Conservation (phyloP, 2,888 invertebrate species). For the Gryllus longicercus region DNA sequence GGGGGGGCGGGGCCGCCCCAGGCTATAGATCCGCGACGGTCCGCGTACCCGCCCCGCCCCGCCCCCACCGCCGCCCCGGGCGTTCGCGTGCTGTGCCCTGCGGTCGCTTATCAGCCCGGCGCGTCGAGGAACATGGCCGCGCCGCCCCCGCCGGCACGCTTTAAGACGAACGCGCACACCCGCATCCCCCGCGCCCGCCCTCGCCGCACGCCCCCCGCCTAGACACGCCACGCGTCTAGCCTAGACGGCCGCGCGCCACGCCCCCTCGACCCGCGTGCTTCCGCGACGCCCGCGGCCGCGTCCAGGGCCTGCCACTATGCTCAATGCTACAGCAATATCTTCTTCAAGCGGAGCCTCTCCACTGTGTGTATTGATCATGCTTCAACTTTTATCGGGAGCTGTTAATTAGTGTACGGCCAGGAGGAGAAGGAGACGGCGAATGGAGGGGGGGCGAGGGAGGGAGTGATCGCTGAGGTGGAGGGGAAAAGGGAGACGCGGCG, state of each 20-base stretch:
- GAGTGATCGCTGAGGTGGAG: background rate
- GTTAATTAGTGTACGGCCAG: conserved; percentile 21
- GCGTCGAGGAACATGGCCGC: background rate
- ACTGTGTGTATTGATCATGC: conserved; percentile 21
- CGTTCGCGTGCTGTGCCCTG: background rate
- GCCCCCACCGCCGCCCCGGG: background rate
- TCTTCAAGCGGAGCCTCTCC: background rate
- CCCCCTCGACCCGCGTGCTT: background rate
- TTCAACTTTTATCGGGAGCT: conserved; percentile 20
- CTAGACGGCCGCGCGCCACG: background rate
- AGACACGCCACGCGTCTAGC: background rate
- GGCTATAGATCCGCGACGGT: background rate
- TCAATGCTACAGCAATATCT: conserved; percentile 1
- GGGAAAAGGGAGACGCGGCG: background rate
- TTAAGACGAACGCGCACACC: background rate
- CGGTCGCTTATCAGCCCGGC: background rate
- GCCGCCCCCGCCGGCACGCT: background rate
- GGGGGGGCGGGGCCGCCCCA: background rate
- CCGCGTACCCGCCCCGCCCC: background rate
- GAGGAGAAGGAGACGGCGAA: conserved; percentile 7
- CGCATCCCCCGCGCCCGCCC: background rate
- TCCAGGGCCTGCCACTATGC: background rate
- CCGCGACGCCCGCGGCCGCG: background rate
- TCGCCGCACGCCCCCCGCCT: background rate
- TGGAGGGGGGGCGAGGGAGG: conserved; percentile 5